These are phyloP conservation scores for Nyleta sp. DNA, from an alignment of 2,888 invertebrate genomes.

Conservation along the genomic window DNA sequence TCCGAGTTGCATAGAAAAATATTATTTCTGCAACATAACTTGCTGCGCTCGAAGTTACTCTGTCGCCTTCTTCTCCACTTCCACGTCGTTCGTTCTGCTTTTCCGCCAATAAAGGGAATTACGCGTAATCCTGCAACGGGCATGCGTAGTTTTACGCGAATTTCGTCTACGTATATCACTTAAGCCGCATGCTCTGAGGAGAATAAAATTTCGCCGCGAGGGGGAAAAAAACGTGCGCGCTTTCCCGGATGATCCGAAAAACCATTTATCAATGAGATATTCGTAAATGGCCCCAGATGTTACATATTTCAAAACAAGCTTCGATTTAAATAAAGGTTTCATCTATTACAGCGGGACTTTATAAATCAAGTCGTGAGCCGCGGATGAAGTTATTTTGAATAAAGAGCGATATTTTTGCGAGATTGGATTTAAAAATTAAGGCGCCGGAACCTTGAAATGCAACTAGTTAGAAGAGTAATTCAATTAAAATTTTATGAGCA, in stretches of 20 bases:
- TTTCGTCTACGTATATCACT: conserved; percentile 51
- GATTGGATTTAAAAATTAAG: conserved; percentile 14
- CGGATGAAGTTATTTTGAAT: neutral
- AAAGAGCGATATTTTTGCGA: conserved; percentile 16
- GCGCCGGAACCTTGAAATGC: neutral
- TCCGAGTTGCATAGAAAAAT: conserved; percentile 28
- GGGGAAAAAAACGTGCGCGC: conserved; percentile 4
- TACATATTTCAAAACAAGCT: conserved; percentile 28
- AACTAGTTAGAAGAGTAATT: neutral
- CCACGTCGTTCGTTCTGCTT: conserved; percentile 55
- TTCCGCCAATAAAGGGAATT: conserved; percentile 61
- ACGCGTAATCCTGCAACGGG: conserved; percentile 55
- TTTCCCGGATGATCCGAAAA: neutral
- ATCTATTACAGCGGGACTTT: conserved; percentile 11
- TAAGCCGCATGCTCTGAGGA: conserved; percentile 25
- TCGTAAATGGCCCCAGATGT: conserved; percentile 36
- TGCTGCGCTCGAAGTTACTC: conserved; percentile 31
- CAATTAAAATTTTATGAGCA: conserved; percentile 7
- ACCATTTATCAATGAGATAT: conserved; percentile 34
- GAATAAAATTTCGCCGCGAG: conserved; percentile 26
- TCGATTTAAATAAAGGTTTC: conserved; percentile 39
- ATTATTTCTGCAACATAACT: conserved; percentile 50
- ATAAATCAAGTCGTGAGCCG: neutral
- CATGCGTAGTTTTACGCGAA: conserved; percentile 57
- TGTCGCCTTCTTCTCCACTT: conserved; percentile 50